Evolutionary conservation across 2,888 invertebrate species (phyloP), one percentile per base, ranked within the genome.

Genomic region (Drosophila anomelani): DNA sequence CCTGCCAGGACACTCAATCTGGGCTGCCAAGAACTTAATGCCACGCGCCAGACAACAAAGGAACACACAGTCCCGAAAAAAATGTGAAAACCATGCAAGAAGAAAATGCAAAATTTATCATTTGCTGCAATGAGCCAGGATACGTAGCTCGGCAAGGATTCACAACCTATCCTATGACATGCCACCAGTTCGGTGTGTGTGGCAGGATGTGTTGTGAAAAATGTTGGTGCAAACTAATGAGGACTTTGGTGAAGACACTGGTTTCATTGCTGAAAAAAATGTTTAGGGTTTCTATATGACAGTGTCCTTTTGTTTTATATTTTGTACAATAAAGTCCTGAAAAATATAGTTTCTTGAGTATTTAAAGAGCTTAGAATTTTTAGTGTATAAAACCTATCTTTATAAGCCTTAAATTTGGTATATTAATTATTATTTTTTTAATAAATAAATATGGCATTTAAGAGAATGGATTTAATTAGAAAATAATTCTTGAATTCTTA

Each of bases 31-130:
- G 60, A 75, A 78, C 68, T 80, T 86, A 85, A 79, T 81, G 75
- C 67, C 79, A 54, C 68, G 59, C 64, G 75, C 76, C 75, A 85
- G 85, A 87, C 85, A 87, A 85, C 88, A 85, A 85, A 87, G 81
- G 38, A 64, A 34, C 36, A 23, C 34, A 29, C 13, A 43, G 23
- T 49, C 10, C 54, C 20, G 20, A 34, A 49, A 59, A 59, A 85
- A 78, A 74, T 70, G 59, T 57, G 68, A 59, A 44, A n/a, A 34
- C 44, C 34, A 38, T 15, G 13, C 55, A 66, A 29, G 68, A 66
- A 29, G 68, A 56, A 66, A 66, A 66, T 67, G 67, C 51, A 51
- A 81, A 85, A 86, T 85, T 84, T 85, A 86, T 85, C 86, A 86
- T 84, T 81, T 75, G 81, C 73, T 73, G 80, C 73, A 82, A 75